Evolutionary conservation across 2,113 vertebrate genomes (phyloP).

Genomic region (Carassius carassius): DNA sequence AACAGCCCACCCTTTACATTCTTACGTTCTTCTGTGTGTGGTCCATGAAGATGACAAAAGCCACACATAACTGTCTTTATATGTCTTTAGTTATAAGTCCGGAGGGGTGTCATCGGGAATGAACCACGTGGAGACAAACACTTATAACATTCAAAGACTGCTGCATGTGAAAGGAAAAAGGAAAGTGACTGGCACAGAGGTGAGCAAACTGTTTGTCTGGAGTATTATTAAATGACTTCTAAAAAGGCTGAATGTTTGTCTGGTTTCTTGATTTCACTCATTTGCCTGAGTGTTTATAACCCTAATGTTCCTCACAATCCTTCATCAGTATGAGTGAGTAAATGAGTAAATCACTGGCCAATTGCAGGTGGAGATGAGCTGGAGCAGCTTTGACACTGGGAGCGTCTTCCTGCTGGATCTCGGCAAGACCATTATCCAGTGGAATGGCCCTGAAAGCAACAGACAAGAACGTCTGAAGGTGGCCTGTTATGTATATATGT

Average conservation of each 20-base stretch:
- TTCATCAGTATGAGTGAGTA: too few relatives aligned
- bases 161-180: constrained; percentile 87
- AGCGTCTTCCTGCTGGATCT: constrained; percentile 88
- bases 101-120: constrained; percentile 85
- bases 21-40: too few relatives aligned
- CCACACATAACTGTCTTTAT: not conserved
- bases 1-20: too few relatives aligned
- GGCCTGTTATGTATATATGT: too few relatives aligned
- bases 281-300: too few relatives aligned
- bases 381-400: constrained; percentile 84
- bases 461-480: constrained; percentile 83
- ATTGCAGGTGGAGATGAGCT: constrained; percentile 83
- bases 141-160: constrained; percentile 78
- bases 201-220: constrained; percentile 47
- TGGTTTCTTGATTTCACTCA: too few relatives aligned
- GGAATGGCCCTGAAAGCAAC: constrained; percentile 87
- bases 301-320: too few relatives aligned
- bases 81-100: constrained; percentile 78
- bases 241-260: too few relatives aligned
- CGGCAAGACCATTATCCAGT: constrained; percentile 84
- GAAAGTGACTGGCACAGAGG: constrained; percentile 80
- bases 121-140: constrained; percentile 84
- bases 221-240: too few relatives aligned
- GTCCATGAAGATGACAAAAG: not conserved
- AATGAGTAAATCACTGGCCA: not conserved